Evolutionary conservation across 2,888 invertebrate genomes (phyloP).

Genomic region (Podotricha telesiphe): DNA sequence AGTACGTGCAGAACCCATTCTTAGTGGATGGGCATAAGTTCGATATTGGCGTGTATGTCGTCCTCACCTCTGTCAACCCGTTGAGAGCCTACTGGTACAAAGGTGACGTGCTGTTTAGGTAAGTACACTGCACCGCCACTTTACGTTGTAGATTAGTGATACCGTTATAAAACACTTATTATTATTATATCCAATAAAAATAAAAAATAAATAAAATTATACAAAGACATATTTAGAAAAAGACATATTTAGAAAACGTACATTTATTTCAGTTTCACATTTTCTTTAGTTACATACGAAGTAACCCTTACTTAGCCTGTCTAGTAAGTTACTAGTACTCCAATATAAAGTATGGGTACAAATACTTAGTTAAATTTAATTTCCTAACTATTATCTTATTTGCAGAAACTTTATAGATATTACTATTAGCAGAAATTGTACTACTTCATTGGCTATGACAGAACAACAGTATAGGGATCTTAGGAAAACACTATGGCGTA

Average conservation of each 20-base stretch:
- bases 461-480: not conserved
- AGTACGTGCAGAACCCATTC: constrained; percentile 94
- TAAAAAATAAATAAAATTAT: too few relatives aligned
- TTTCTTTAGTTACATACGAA: too few relatives aligned
- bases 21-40: constrained; percentile 97
- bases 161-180: not conserved
- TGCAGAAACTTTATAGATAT: too few relatives aligned
- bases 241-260: too few relatives aligned
- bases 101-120: constrained; percentile 95
- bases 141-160: too few relatives aligned
- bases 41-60: constrained; percentile 97
- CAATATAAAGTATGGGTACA: not conserved
- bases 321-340: too few relatives aligned
- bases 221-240: too few relatives aligned
- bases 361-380: not conserved
- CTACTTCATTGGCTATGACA: not conserved
- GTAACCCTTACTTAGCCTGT: too few relatives aligned
- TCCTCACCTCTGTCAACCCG: constrained; percentile 95
- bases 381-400: constrained; percentile 2
- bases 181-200: not conserved
- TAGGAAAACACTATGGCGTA: too few relatives aligned
- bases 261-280: too few relatives aligned
- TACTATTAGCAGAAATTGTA: not conserved
- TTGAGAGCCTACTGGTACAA: constrained; percentile 94
- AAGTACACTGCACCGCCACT: constrained; percentile 47